Conservation (phyloP, 2,888 invertebrate genomes). For the Poecilobothrus nobilitatus region DNA sequence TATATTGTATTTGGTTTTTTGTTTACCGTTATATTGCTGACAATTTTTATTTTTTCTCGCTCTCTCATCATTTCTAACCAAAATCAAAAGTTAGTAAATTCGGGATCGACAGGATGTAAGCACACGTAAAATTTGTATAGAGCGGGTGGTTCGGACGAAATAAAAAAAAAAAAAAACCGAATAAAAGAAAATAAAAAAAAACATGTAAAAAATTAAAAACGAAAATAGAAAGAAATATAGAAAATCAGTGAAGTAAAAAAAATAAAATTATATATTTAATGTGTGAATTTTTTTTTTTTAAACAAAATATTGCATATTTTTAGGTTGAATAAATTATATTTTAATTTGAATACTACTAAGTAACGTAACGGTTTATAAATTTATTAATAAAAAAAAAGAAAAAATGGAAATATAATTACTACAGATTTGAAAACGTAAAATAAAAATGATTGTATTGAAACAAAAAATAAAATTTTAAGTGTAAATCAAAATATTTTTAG, state of each 20-base stretch:
- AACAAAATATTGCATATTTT: too few species aligned
- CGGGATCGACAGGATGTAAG: slow-evolving; percentile 10
- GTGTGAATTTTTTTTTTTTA: background rate
- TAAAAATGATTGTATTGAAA: too few species aligned
- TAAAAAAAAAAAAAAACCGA: background rate
- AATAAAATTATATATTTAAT: background rate
- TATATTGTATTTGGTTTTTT: background rate
- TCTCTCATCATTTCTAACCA: slow-evolving; percentile 2
- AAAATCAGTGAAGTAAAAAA: background rate
- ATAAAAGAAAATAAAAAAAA: too few species aligned
- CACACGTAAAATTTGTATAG: slow-evolving; percentile 5
- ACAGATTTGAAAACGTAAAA: too few species aligned
- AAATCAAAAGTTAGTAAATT: slow-evolving; percentile 9
- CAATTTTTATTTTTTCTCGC: background rate
- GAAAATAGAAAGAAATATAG: too few species aligned
- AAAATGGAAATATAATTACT: too few species aligned
- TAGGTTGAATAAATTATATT: background rate
- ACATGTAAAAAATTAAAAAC: too few species aligned
- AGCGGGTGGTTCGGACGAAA: background rate
- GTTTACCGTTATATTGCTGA: background rate
- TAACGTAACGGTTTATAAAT: too few species aligned
- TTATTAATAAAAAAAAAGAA: too few species aligned
- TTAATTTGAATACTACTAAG: too few species aligned
- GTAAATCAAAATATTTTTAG: too few species aligned
- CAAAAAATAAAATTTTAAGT: too few species aligned